Conservation (phyloP, 2,888 invertebrate genomes). For the Ophion obscuratus region DNA sequence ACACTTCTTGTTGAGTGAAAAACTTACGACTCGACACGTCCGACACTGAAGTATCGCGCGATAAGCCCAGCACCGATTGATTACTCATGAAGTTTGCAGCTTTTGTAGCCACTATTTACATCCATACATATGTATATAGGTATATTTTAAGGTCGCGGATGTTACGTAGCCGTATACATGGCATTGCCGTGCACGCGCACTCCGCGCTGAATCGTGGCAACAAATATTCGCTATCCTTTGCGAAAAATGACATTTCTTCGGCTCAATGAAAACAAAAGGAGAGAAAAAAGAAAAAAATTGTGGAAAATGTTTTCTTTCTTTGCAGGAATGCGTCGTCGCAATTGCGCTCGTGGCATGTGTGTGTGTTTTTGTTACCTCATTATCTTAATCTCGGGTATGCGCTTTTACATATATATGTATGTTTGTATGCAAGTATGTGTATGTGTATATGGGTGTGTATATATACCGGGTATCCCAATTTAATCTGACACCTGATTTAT, state of each 20-base stretch:
- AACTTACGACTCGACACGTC: background rate
- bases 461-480: background rate
- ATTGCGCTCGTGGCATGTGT: background rate
- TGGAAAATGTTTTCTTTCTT: background rate
- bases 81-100: background rate
- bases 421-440: background rate
- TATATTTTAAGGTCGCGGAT: background rate
- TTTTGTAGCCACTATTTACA: background rate
- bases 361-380: background rate
- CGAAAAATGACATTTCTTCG: background rate
- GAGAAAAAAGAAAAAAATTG: background rate
- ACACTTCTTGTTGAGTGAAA: background rate
- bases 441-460: background rate
- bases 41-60: background rate
- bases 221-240: background rate
- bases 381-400: background rate
- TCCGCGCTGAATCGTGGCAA: background rate
- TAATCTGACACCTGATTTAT: no score
- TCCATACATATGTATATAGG: background rate
- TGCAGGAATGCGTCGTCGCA: background rate
- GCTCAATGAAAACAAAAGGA: background rate
- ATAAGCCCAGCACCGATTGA: background rate
- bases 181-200: background rate
- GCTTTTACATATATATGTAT: background rate
- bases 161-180: background rate